Evolutionary conservation across 2,113 vertebrate genomes (phyloP), one percentile per base, ranked within the genome.

Genomic region (Carollia perspicillata): DNA sequence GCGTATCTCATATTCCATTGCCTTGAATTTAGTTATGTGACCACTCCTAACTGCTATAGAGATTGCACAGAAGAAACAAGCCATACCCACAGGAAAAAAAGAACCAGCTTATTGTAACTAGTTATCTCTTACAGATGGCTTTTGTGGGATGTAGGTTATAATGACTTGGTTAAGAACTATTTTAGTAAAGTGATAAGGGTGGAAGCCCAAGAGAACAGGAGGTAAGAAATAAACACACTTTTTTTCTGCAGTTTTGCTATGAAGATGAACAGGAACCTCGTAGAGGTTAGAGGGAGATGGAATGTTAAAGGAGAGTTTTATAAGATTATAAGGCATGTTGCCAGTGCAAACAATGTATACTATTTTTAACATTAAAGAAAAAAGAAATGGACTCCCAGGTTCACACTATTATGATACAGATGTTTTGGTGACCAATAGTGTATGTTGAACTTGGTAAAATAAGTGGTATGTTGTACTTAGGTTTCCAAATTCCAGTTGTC

Each of bases 321-420:
- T 68, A 93, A 89, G 33, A 22, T 20, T 20, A 22, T 55, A 22
- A 91, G n/a, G 22, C 10, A 18, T 8, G 5, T 69, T 80, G 68
- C 17, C 37, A 42, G 35, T 49, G 55, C 40, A 77, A 63, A 92
- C 33, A 55, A 71, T 28, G 18, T 66, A 42, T 60, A 40, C 13
- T 89, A n/a, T 84, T 91, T 84, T 86, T 86, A 90, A 87, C 51
- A 66, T 58, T n/a, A n/a, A n/a, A n/a, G n/a, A n/a, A n/a, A n/a
- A n/a, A 51, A 60, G n/a, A 44, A 72, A 84, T 68, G 23, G 18
- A 68, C 79, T 63, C 28, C 22, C 9, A 55, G 55, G 55, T 85
- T 89, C 47, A 58, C 17, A 37, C 40, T 22, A 28, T 7, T 66
- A 47, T 1, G 66, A 20, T 22, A 65, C 35, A 65, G 55, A 68